phyloP scores from a whole-genome alignment of 1,140 invertebrate genomes.

The Leptinotarsa texana region DNA sequence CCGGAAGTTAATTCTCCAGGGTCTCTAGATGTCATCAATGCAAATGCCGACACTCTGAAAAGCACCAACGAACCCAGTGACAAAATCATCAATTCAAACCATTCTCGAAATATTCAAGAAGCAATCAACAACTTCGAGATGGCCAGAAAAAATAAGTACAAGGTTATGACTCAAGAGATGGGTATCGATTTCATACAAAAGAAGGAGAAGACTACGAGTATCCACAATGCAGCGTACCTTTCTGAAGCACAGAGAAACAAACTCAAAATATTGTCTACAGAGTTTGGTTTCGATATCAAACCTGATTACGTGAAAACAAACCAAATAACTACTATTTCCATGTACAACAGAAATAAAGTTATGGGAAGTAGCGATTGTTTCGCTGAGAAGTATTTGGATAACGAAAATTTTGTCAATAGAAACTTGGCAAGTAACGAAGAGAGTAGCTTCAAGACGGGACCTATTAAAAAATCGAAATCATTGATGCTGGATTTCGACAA shows the following conservation, averaged over 20 bases:
- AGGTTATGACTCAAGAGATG: slow-evolving; percentile 46
- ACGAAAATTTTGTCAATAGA: slow-evolving; percentile 42
- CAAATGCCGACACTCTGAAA: slow-evolving; percentile 28
- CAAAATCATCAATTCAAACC: neutral
- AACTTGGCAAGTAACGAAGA: slow-evolving; percentile 29
- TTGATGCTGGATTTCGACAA: slow-evolving; percentile 45
- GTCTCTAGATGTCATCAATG: slow-evolving; percentile 43
- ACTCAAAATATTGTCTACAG: slow-evolving; percentile 51
- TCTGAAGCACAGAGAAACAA: slow-evolving; percentile 54
- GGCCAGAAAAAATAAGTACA: slow-evolving; percentile 44
- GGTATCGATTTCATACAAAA: slow-evolving; percentile 18
- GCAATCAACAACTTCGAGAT: slow-evolving; percentile 44
- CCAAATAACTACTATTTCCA: slow-evolving; percentile 33
- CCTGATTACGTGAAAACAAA: slow-evolving; percentile 30
- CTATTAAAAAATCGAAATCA: slow-evolving; percentile 44
- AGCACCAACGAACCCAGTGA: slow-evolving; percentile 18
- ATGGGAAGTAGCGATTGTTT: slow-evolving; percentile 41
- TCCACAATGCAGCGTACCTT: slow-evolving; percentile 22
- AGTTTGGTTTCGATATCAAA: slow-evolving; percentile 45
- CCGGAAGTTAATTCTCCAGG: slow-evolving; percentile 26
- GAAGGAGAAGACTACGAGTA: neutral
- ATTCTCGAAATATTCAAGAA: slow-evolving; percentile 32
- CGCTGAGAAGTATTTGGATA: slow-evolving; percentile 34
- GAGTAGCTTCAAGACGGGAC: neutral
- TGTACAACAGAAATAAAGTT: slow-evolving; percentile 46